These are phyloP conservation scores for Neoarius graeffei DNA, from an alignment of 2,113 vertebrate species.

Conservation along the genomic window DNA sequence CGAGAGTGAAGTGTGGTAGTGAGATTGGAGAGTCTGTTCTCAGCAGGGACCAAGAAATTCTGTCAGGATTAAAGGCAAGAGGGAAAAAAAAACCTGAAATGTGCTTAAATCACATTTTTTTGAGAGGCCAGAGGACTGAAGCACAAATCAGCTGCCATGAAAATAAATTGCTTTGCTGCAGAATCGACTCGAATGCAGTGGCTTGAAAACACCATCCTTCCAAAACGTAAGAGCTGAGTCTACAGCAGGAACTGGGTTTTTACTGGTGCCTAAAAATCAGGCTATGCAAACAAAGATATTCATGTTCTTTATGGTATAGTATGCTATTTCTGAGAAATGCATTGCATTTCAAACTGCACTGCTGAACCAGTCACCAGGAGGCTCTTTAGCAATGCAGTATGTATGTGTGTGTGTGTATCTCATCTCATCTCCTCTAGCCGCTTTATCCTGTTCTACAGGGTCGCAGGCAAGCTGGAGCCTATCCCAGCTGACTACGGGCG, in stretches of 20 bases:
- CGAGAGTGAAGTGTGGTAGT: not conserved
- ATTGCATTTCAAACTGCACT: not conserved
- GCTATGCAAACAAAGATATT: not conserved
- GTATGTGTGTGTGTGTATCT: no score
- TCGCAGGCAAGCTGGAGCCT: no score
- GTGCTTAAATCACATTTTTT: not conserved
- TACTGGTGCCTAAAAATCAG: not conserved
- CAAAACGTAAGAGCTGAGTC: not conserved
- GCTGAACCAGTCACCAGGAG: not conserved
- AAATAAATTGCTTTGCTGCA: not conserved
- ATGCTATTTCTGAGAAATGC: not conserved
- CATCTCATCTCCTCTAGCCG: no score
- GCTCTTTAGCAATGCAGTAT: not conserved
- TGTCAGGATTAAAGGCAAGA: conserved; percentile 9
- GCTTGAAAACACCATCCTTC: not conserved
- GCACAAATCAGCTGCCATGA: not conserved
- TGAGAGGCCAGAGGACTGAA: not conserved
- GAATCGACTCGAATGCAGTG: not conserved
- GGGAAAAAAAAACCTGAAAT: conserved; percentile 10
- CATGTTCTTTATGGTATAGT: not conserved
- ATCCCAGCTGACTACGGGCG: no score
- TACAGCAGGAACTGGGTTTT: not conserved
- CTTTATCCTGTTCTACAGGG: no score
- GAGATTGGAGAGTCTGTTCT: not conserved
- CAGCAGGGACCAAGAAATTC: not conserved